These are phyloP conservation scores for Stegodyphus dumicola DNA, from an alignment of 1,140 invertebrate genomes.

Conservation along the genomic window DNA sequence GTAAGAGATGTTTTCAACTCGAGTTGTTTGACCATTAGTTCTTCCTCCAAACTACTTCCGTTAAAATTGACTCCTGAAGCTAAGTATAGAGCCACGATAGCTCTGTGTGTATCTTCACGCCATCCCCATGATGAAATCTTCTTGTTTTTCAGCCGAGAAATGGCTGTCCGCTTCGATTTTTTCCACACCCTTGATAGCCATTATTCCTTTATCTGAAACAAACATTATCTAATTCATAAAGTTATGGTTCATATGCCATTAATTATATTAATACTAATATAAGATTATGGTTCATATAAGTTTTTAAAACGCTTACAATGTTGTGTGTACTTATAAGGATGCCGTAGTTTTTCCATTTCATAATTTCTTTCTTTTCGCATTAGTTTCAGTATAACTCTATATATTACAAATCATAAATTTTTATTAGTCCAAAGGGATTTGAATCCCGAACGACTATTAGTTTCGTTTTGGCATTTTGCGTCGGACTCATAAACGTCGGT, in stretches of 20 bases:
- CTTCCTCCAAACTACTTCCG: conserved; percentile 10
- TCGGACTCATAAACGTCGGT: no score
- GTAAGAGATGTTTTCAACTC: conserved; percentile 4
- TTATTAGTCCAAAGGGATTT: no score
- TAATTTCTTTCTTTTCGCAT: no score
- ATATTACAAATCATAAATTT: no score
- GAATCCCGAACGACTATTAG: no score
- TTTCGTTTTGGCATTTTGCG: no score
- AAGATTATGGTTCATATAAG: no score
- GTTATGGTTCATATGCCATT: not conserved
- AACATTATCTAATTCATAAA: not conserved
- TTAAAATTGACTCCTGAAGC: not conserved
- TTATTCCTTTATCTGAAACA: conserved; percentile 13
- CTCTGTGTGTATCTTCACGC: conserved; percentile 2
- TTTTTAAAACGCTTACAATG: no score
- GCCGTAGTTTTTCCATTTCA: no score
- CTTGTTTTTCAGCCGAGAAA: not conserved
- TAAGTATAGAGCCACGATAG: conserved; percentile 4
- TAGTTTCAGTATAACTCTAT: no score
- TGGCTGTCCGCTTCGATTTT: not conserved
- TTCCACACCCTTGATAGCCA: not conserved
- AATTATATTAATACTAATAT: no score
- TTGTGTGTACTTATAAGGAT: no score
- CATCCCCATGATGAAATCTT: not conserved
- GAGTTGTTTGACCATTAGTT: conserved; percentile 18